Evolutionary conservation across 2,797 vertebrate species (phyloP).

Genomic region (Sebastes matsubarae): DNA sequence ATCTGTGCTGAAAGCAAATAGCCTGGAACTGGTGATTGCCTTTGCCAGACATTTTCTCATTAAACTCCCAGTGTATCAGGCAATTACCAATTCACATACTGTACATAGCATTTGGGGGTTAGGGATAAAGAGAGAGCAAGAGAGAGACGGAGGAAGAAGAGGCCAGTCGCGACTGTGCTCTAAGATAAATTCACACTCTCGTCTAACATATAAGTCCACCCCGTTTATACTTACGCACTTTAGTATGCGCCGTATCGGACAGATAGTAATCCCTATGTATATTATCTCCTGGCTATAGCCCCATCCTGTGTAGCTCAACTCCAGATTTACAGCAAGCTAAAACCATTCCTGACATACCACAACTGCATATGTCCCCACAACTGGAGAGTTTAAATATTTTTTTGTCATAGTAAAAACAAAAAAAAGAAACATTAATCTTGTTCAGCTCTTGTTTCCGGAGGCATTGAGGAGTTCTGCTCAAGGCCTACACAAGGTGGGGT

Average conservation of each 20-base stretch:
- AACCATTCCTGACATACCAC: constrained; percentile 23
- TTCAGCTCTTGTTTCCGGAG: constrained; percentile 17
- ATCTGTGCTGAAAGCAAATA: constrained; percentile 62
- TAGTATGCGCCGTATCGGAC: constrained; percentile 25
- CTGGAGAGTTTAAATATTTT: neutral
- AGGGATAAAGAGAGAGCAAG: constrained; percentile 23
- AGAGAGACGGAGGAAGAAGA: constrained; percentile 12
- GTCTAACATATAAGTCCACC: constrained; percentile 13
- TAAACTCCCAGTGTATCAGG: constrained; percentile 56
- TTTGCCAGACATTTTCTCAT: constrained; percentile 68
- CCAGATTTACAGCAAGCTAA: constrained; percentile 32
- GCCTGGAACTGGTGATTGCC: constrained; percentile 60
- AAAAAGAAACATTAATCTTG: constrained; percentile 15
- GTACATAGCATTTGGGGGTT: constrained; percentile 20
- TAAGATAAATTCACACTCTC: constrained; percentile 9
- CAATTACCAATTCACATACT: constrained; percentile 56
- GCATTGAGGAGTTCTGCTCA: constrained; percentile 16
- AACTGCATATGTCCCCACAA: neutral
- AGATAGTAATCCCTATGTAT: constrained; percentile 44
- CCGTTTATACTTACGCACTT: constrained; percentile 41
- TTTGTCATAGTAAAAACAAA: constrained; percentile 8
- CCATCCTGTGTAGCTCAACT: constrained; percentile 7
- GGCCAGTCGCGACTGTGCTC: constrained; percentile 15
- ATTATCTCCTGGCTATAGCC: constrained; percentile 4
- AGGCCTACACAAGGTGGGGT: constrained; percentile 3